A percentile compares a stretch with the other conserved stretches of the same genome.
phyloP scores from a whole-genome alignment of 2,888 invertebrate genomes.

The Pollenia amentaria region DNA sequence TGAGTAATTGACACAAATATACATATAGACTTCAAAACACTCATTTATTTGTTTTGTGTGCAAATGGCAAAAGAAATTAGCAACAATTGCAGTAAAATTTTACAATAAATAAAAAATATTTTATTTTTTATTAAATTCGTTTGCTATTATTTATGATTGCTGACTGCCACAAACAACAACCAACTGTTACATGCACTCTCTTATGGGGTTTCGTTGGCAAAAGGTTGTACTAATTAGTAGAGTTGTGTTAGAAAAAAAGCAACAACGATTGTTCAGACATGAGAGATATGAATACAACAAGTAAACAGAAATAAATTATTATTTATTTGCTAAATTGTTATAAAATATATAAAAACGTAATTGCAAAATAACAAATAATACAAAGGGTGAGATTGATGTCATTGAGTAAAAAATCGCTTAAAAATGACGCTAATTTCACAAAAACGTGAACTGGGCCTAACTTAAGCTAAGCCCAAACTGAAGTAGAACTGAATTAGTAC shows the following conservation, averaged over 20 bases:
- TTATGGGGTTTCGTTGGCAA: slow-evolving; percentile 1
- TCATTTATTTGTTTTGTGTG: neutral
- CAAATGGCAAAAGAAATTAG: slow-evolving; percentile 58
- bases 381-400: neutral
- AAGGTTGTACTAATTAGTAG: slow-evolving; percentile 61
- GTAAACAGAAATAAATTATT: slow-evolving; percentile 25
- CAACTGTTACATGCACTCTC: slow-evolving; percentile 32
- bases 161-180: slow-evolving; percentile 37
- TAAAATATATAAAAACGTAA: slow-evolving; percentile 26
- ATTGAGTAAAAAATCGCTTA: too few relatives aligned
- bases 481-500: too few relatives aligned
- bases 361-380: neutral
- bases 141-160: neutral
- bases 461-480: too few relatives aligned
- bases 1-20: slow-evolving; percentile 68
- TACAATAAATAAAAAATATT: slow-evolving; percentile 7
- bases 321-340: slow-evolving; percentile 50
- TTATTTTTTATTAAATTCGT: neutral
- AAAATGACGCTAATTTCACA: too few relatives aligned
- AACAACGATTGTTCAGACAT: neutral
- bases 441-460: too few relatives aligned
- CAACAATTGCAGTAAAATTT: slow-evolving; percentile 54
- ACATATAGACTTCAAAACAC: neutral
- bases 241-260: slow-evolving; percentile 45
- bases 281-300: neutral